These are phyloP conservation scores for Caenorhabditis doughertyi DNA, from an alignment of 2,888 invertebrate species.

Conservation along the genomic window DNA sequence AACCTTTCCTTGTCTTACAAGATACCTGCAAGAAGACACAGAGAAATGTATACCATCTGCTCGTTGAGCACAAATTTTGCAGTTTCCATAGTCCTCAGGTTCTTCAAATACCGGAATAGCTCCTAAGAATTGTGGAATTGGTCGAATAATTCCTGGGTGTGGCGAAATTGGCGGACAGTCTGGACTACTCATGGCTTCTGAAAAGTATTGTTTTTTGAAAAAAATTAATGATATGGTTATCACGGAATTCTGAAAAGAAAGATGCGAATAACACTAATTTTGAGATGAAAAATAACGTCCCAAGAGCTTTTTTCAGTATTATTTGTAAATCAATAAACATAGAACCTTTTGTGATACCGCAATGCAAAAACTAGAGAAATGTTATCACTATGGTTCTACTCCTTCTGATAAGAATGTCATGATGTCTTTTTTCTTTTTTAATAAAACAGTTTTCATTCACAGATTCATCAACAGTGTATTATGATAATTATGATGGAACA, in stretches of 20 bases:
- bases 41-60: constrained; percentile 61
- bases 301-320: neutral
- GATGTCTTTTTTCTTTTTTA: neutral
- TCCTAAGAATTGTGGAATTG: neutral
- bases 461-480: constrained; percentile 47
- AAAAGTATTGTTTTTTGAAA: neutral
- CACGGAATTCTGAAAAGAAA: too few relatives aligned
- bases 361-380: constrained; percentile 50
- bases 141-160: neutral
- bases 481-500: constrained; percentile 27
- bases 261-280: neutral
- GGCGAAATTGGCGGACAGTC: neutral
- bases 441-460: constrained; percentile 41
- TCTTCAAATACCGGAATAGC: neutral
- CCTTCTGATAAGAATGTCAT: constrained; percentile 41
- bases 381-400: constrained; percentile 40
- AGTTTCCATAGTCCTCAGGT: constrained; percentile 19
- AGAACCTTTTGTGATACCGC: constrained; percentile 21
- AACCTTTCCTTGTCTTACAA: too few relatives aligned
- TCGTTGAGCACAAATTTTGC: constrained; percentile 47
- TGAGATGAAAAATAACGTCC: neutral
- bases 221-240: neutral
- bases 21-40: constrained; percentile 55
- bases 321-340: constrained; percentile 26
- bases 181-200: neutral